Evolutionary conservation across 2,797 vertebrate species (phyloP).

Genomic region (Rhabdomys pumilio): DNA sequence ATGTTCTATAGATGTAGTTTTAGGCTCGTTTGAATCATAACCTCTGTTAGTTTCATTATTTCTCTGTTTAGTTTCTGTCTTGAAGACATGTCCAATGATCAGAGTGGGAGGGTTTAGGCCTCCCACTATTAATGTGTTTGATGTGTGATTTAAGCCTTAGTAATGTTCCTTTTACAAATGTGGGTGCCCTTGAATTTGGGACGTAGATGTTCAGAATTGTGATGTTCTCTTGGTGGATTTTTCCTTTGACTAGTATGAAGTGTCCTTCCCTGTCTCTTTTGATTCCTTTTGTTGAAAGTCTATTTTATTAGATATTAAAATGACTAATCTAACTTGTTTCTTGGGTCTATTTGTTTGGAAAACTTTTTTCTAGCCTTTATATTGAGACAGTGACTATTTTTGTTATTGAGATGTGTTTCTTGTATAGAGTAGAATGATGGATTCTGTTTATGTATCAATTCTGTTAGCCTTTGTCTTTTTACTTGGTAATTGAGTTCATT

Average conservation of each 20-base stretch:
- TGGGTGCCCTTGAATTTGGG: background rate
- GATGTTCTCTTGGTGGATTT: background rate
- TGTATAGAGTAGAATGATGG: background rate
- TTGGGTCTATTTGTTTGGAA: background rate
- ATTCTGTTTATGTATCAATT: background rate
- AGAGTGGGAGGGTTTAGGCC: too few relatives aligned
- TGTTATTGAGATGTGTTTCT: background rate
- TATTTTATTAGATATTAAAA: background rate
- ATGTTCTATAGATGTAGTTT: too few relatives aligned
- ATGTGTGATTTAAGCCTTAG: background rate
- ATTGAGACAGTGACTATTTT: background rate
- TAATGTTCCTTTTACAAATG: background rate
- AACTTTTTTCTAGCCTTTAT: background rate
- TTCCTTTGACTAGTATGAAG: background rate
- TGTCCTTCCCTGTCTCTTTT: background rate
- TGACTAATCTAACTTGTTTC: background rate
- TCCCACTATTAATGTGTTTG: background rate
- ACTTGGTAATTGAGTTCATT: background rate
- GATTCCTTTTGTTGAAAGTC: background rate
- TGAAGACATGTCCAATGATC: too few relatives aligned
- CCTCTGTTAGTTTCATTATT: too few relatives aligned
- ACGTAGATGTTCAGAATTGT: background rate
- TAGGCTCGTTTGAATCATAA: too few relatives aligned
- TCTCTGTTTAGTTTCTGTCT: too few relatives aligned
- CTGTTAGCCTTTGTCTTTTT: background rate